phyloP scores from a whole-genome alignment of 2,797 vertebrate genomes.

The Etheostoma nigrum region DNA sequence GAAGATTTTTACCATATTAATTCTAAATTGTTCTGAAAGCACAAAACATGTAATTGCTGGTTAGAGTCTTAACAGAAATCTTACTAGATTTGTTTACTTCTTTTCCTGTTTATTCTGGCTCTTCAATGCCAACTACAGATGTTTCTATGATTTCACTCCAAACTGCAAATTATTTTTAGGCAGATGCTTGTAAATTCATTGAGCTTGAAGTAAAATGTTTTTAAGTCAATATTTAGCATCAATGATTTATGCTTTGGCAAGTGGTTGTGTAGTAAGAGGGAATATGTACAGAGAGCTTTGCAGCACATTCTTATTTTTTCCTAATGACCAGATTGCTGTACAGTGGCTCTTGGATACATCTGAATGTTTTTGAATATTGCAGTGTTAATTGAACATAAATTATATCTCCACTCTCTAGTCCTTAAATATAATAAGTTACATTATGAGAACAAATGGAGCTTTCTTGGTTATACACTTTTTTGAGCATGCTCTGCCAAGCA shows the following conservation, averaged over 20 bases:
- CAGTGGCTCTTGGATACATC: neutral
- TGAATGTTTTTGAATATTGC: neutral
- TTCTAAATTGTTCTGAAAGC: slow-evolving; percentile 10
- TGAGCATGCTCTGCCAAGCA: neutral
- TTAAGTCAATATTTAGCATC: slow-evolving; percentile 30
- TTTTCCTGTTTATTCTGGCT: slow-evolving; percentile 24
- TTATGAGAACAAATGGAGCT: neutral
- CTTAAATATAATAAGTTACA: neutral
- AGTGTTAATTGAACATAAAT: slow-evolving; percentile 10
- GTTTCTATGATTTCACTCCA: slow-evolving; percentile 26
- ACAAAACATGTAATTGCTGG: slow-evolving; percentile 34
- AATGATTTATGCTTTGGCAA: slow-evolving; percentile 28
- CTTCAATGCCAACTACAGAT: slow-evolving; percentile 29
- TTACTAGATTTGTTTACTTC: slow-evolving; percentile 22
- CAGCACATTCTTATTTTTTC: neutral
- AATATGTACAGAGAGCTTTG: neutral
- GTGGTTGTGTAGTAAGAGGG: neutral
- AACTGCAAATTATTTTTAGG: slow-evolving; percentile 38
- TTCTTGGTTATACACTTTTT: neutral
- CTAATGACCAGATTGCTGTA: neutral
- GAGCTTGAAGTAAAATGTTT: slow-evolving; percentile 25
- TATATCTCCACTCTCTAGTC: neutral
- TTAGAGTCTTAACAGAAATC: slow-evolving; percentile 32
- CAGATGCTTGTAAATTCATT: slow-evolving; percentile 21
- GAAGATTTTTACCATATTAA: neutral